Percentiles rank a stretch among this genome's conserved stretches.
Evolutionary conservation across 2,797 vertebrate genomes (phyloP).

Genomic region (Hydrocynus forskahlii): DNA sequence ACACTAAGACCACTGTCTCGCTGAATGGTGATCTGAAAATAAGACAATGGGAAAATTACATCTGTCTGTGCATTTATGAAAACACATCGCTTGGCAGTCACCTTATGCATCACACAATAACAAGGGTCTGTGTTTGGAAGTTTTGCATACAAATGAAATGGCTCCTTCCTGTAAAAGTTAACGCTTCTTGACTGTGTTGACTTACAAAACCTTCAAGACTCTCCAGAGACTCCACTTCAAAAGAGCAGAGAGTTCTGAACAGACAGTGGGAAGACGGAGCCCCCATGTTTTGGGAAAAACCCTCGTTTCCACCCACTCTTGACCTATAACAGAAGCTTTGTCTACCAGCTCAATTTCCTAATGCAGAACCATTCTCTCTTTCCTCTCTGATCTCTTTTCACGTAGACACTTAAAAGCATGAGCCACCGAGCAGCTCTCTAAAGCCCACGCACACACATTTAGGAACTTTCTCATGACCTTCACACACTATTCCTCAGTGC

Average conservation of each 20-base stretch:
- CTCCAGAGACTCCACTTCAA: background rate
- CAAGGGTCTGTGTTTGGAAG: background rate
- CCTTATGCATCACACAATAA: background rate
- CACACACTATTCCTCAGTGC: constrained; percentile 31
- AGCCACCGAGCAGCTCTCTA: constrained; percentile 22
- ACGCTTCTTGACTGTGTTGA: background rate
- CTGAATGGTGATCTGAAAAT: constrained; percentile 88
- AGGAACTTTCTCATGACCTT: constrained; percentile 48
- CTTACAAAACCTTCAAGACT: background rate
- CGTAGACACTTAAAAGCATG: constrained; percentile 32
- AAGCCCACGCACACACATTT: constrained; percentile 12
- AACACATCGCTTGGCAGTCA: background rate
- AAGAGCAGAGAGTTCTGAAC: background rate
- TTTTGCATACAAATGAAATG: background rate
- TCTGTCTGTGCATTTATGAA: background rate
- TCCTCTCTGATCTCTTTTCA: constrained; percentile 43
- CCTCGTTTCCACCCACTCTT: background rate
- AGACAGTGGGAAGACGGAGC: background rate
- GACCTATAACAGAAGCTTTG: constrained; percentile 13
- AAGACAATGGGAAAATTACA: background rate
- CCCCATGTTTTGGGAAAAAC: background rate
- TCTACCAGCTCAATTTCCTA: background rate
- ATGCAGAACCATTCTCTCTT: background rate
- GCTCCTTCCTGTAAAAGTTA: background rate
- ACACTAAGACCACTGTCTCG: constrained; percentile 90